Base-by-base conservation (phyloP, 1,140 invertebrate species). In the Dryas iulia region DNA sequence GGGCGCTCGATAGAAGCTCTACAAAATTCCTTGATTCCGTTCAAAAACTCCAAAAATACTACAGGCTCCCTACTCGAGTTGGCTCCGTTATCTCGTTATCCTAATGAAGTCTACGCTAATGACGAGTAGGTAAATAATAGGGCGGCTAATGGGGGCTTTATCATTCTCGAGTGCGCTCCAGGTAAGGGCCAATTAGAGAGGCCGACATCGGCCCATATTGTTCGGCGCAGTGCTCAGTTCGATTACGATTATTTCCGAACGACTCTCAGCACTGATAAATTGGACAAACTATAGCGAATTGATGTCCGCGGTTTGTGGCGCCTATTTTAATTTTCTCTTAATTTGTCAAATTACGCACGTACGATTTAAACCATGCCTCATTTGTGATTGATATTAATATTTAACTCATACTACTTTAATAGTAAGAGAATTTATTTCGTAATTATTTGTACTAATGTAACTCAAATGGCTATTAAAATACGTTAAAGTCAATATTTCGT, bases 71-170 rank as follows among this genome's bases (percentile, higher is more conserved):
- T 68, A 83, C 85, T 87, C 82, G 78, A 87, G 81, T 77, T 77
- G 78, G 84, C 84, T 87, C 86, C 84, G 89, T 91, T 91, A 91
- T 91, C 89, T 91, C 87, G 89, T 91, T 91, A 90, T 87, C 89
- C 89, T 91, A 91, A 91, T 91, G 87, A 91, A 91, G 87, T 89
- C 87, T 90, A 91, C 87, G 86, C 86, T 91, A 91, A 91, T 91
- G 87, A 90, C 86, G 89, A 91, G 89, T 91, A 91, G 87, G 89
- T 91, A 91, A 91, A 91, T 91, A 91, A 90, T 91, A 91, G 87
- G 89, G 86, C 86, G 86, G 86, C 89, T 91, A 91, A 91, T 91
- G 87, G 87, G 84, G 87, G 87, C 89, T 89, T 91, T 90, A 90
- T 91, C 89, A 91, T 91, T 91, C 86, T 91, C 83, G 84, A 91